phyloP scores from a whole-genome alignment of 2,888 invertebrate genomes.

The Megastigmus dorsalis region DNA sequence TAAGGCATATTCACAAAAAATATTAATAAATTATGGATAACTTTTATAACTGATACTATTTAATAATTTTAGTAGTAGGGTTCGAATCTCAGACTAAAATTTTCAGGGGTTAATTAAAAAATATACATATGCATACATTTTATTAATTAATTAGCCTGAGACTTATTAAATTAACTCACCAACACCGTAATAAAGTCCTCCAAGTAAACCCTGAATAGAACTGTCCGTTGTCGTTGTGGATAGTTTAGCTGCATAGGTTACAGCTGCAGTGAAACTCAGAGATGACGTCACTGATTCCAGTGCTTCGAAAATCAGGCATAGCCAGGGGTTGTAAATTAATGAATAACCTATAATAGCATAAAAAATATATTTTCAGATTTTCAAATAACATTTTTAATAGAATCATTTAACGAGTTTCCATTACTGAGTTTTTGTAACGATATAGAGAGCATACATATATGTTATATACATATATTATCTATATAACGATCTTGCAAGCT shows the following conservation, averaged over 20 bases:
- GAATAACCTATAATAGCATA: slow-evolving; percentile 82
- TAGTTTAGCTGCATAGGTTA: slow-evolving; percentile 85
- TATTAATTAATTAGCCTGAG: neutral
- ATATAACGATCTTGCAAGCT: too few relatives aligned
- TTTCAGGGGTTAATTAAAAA: too few relatives aligned
- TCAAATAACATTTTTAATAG: too few relatives aligned
- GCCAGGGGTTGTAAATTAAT: slow-evolving; percentile 85
- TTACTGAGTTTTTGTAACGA: neutral
- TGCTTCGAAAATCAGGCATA: slow-evolving; percentile 84
- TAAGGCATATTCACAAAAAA: too few relatives aligned
- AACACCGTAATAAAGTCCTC: slow-evolving; percentile 87
- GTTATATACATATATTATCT: too few relatives aligned
- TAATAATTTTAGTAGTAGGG: too few relatives aligned
- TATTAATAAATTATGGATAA: too few relatives aligned
- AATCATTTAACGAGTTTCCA: too few relatives aligned
- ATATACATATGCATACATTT: too few relatives aligned
- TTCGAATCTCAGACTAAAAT: too few relatives aligned
- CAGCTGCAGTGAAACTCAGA: slow-evolving; percentile 85
- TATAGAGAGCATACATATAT: neutral
- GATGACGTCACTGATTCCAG: slow-evolving; percentile 86
- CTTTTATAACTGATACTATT: neutral
- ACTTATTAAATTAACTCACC: slow-evolving; percentile 75
- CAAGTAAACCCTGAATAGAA: slow-evolving; percentile 84
- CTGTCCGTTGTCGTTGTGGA: slow-evolving; percentile 85
- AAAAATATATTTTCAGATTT: too few relatives aligned